Base-by-base conservation (phyloP, 2,113 vertebrate genomes). In the Syngnathus floridae region DNA sequence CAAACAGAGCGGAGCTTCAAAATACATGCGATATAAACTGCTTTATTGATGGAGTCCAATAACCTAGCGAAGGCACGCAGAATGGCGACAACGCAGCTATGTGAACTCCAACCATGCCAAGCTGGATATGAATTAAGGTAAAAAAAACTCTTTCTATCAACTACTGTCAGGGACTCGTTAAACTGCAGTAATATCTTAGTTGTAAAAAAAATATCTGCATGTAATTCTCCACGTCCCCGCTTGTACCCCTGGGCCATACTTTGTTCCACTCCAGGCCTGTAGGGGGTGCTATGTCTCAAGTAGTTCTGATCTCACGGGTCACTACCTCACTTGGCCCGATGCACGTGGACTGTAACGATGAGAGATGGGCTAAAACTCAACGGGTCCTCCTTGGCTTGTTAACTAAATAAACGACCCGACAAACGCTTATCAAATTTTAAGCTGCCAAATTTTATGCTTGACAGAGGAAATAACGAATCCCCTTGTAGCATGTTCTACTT, bases 1-100 rank as follows among this genome's bases (percentile, higher is more conserved):
- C 54, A 56, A 36, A 56, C 54, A 17, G 26, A 35, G 26, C 31
- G 9, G 26, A 35, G 54, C 54, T 35, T 56, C 54, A 12, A 56
- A 56, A 56, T 56, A 35, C 54, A 56, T 16, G 12, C 35, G 52
- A 55, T 55, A 55, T 55, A 55, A 55, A 55, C 21, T 22, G 52
- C 4, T 55, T 55, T 55, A 36, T 56, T 56, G 54, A 56, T 35
- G 31, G 26, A 31, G 13, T 56, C 54, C 26, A 35, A 56, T 56
- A 56, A 21, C 48, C 48, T 49, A n/a, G 48, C 9, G 48, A 21
- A 49, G 46, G 26, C 54, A 35, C 17, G 26, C 13, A 31, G 22
- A 56, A 35, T 56, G 54, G 54, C 26, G 54, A 26, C 22, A 31
- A 56, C 13, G 6, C 52, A 55, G 52, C 54, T 56, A 35, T 35